Base-by-base conservation (phyloP, 2,113 vertebrate species). In the Globicephala melas region DNA sequence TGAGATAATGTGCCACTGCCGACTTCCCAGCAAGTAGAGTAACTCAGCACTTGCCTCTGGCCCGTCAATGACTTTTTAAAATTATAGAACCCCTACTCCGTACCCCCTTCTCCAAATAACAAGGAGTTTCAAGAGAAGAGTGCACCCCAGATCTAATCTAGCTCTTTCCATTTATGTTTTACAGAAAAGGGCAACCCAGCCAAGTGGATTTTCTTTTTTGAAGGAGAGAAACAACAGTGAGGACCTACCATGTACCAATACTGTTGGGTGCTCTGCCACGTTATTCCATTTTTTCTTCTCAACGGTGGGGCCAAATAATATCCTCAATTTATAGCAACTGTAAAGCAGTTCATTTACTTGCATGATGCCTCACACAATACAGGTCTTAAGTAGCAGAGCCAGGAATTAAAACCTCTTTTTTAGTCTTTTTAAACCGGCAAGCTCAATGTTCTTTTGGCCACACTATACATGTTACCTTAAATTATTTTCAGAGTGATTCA, bases 121-220 rank as follows among this genome's bases (percentile, higher is more conserved):
- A 31, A 85, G 47, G 38, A 60, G 41, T 97, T 84, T 81, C 12
- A 92, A 91, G 38, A 15, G 44, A 76, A 50, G 18, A 7, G 44
- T 55, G 3, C 8, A 60, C 7, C 20, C 2, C 17, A 71, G 77
- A 77, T 25, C 0, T 73, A 83, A 70, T 77, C 36, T 50, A 38
- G 47, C 11, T 70, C 25, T 77, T 97, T 33, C 41, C 25, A 90
- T 65, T 18, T 62, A 13, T 55, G 8, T 63, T 83, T 96, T 82
- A 67, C 5, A 73, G 77, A 76, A 84, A 81, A 41, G 10, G 73
- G 1, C 15, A 86, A 70, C 55, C 11, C 36, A 81, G 38, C 17
- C 18, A 15, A 53, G 47, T 55, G 18, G 55, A 26, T 68, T 63
- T 91, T 58, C 44, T 76, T 70, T 96, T 93, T 62, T 33, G 20